Conservation (phyloP, 2,113 vertebrate species). For the Tursiops truncatus region DNA sequence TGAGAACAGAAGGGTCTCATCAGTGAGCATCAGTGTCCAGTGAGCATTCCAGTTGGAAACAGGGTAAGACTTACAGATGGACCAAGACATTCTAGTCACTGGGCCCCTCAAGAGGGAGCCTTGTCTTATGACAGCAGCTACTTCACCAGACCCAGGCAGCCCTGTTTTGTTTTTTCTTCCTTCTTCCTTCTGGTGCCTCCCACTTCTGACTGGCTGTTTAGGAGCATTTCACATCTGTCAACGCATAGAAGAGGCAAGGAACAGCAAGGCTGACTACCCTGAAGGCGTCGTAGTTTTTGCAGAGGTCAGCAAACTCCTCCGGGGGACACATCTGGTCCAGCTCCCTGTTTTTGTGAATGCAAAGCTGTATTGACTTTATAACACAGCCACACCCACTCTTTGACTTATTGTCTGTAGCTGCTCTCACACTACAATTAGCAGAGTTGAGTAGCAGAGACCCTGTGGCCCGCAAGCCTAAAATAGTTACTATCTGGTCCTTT, state of each 20-base stretch:
- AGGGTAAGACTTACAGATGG: not conserved
- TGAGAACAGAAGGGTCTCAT: not conserved
- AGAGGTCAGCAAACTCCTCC: not conserved
- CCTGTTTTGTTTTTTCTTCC: not conserved
- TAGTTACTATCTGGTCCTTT: not conserved
- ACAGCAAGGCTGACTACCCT: not conserved
- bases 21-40: not conserved
- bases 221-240: not conserved
- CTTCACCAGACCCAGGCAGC: not conserved
- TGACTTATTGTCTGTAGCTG: not conserved
- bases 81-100: not conserved
- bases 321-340: not conserved
- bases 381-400: not conserved
- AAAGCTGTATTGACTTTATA: not conserved
- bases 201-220: not conserved
- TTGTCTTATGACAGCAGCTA: not conserved
- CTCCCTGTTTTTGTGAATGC: not conserved
- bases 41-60: not conserved
- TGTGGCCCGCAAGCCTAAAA: not conserved
- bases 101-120: no score
- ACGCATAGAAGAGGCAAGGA: not conserved
- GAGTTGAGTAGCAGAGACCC: not conserved
- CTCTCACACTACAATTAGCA: not conserved
- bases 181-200: not conserved
- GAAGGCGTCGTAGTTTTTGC: not conserved